A percentile compares a stretch with the other conserved stretches of the same genome.
phyloP scores from a whole-genome alignment of 2,888 invertebrate species.

The Aelia acuminata region DNA sequence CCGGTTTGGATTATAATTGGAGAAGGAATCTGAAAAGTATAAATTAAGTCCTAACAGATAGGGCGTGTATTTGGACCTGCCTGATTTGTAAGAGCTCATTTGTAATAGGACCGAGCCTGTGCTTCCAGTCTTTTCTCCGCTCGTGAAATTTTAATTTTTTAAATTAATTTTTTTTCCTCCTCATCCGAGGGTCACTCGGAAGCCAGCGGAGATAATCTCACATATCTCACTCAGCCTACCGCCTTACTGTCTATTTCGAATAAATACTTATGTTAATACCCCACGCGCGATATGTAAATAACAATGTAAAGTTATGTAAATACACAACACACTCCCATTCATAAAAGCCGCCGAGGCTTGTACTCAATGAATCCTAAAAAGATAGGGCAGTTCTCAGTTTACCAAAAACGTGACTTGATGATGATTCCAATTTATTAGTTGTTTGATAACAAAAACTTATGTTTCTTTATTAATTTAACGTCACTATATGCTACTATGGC shows the following conservation, averaged over 20 bases:
- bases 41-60: slow-evolving; percentile 37
- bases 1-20: slow-evolving; percentile 25
- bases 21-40: slow-evolving; percentile 42
- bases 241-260: slow-evolving; percentile 8
- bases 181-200: not conserved
- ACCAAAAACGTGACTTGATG: not conserved
- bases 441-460: too few relatives aligned
- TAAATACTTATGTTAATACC: slow-evolving; percentile 30
- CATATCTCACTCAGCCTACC: not conserved
- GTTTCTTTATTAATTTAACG: too few relatives aligned
- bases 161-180: slow-evolving; percentile 32
- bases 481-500: too few relatives aligned
- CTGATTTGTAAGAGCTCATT: slow-evolving; percentile 41
- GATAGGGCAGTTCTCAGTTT: not conserved
- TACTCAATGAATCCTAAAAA: not conserved
- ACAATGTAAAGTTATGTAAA: slow-evolving; percentile 48
- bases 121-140: slow-evolving; percentile 36
- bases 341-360: slow-evolving; percentile 16
- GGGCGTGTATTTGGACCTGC: slow-evolving; percentile 34
- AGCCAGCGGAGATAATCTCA: slow-evolving; percentile 19
- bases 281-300: slow-evolving; percentile 23
- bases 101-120: not conserved
- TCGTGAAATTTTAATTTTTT: slow-evolving; percentile 39
- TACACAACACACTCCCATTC: slow-evolving; percentile 18
- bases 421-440: not conserved